Evolutionary conservation across 2,113 vertebrate species (phyloP).

Genomic region (Anseranas semipalmata): DNA sequence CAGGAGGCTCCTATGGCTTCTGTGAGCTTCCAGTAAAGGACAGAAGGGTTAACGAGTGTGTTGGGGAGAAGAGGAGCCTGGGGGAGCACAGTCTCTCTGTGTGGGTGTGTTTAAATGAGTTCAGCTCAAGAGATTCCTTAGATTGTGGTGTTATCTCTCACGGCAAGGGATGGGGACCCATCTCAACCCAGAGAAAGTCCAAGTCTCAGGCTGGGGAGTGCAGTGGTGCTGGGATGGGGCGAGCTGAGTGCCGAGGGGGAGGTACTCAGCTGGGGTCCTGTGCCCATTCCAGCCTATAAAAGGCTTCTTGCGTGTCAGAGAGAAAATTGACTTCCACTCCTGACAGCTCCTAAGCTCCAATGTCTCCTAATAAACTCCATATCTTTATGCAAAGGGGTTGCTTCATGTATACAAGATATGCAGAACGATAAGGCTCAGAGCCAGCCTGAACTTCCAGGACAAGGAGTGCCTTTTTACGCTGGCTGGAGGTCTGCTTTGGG

Average conservation of each 20-base stretch:
- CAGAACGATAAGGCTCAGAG: not conserved
- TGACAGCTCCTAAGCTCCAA: slow-evolving; percentile 42
- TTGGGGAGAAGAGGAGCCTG: not conserved
- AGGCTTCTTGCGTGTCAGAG: slow-evolving; percentile 53
- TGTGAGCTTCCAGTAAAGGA: not conserved
- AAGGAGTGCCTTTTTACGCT: not conserved
- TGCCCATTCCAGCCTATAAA: slow-evolving; percentile 64
- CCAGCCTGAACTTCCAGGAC: slow-evolving; percentile 8
- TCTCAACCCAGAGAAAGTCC: not conserved
- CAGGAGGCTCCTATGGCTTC: not conserved
- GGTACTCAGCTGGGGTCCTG: not conserved
- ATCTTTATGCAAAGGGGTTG: slow-evolving; percentile 60
- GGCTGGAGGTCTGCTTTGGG: not conserved
- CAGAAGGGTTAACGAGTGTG: not conserved
- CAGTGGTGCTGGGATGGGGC: not conserved
- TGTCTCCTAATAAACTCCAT: slow-evolving; percentile 56
- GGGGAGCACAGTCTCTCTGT: not conserved
- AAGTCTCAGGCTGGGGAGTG: not conserved
- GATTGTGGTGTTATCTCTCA: slow-evolving; percentile 12
- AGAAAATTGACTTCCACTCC: slow-evolving; percentile 27
- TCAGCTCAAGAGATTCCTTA: slow-evolving; percentile 1
- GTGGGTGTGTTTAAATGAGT: not conserved
- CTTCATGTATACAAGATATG: slow-evolving; percentile 33
- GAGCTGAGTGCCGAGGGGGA: not conserved
- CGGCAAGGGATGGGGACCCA: not conserved